phyloP scores from a whole-genome alignment of 2,888 invertebrate species.

The Lacanobia wlatinum region DNA sequence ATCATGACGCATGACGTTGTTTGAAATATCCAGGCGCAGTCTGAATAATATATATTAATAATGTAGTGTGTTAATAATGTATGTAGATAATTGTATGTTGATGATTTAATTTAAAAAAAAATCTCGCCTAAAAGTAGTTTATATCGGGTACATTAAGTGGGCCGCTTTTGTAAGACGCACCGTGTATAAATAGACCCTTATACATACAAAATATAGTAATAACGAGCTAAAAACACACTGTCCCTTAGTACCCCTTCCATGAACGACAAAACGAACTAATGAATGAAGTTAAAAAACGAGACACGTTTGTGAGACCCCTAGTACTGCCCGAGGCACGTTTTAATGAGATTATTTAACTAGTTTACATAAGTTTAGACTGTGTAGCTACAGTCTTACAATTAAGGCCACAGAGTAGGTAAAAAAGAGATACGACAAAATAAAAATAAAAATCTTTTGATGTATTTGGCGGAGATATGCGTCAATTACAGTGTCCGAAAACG shows the following conservation, averaged over 20 bases:
- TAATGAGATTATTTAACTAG: slow-evolving; percentile 54
- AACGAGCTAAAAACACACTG: slow-evolving; percentile 6
- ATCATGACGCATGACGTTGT: too few species aligned
- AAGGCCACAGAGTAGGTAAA: slow-evolving; percentile 23
- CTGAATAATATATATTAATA: too few species aligned
- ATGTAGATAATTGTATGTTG: too few species aligned
- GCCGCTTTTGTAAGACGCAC: too few species aligned
- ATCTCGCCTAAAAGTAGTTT: too few species aligned
- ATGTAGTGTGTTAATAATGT: too few species aligned
- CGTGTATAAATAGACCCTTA: not conserved
- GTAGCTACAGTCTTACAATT: slow-evolving; percentile 29
- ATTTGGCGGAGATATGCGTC: too few species aligned
- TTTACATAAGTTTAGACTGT: slow-evolving; percentile 45
- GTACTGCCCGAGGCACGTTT: slow-evolving; percentile 23
- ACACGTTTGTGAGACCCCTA: slow-evolving; percentile 27
- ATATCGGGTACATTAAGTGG: too few species aligned
- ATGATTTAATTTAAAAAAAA: too few species aligned
- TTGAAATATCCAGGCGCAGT: too few species aligned
- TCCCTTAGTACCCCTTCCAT: not conserved
- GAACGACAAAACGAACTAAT: slow-evolving; percentile 17
- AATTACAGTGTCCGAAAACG: too few species aligned
- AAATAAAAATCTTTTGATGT: too few species aligned
- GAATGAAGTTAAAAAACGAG: slow-evolving; percentile 37
- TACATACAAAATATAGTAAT: not conserved
- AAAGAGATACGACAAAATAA: slow-evolving; percentile 4